These are phyloP conservation scores for Amorpha juglandis DNA, from an alignment of 2,888 invertebrate species.

Conservation along the genomic window DNA sequence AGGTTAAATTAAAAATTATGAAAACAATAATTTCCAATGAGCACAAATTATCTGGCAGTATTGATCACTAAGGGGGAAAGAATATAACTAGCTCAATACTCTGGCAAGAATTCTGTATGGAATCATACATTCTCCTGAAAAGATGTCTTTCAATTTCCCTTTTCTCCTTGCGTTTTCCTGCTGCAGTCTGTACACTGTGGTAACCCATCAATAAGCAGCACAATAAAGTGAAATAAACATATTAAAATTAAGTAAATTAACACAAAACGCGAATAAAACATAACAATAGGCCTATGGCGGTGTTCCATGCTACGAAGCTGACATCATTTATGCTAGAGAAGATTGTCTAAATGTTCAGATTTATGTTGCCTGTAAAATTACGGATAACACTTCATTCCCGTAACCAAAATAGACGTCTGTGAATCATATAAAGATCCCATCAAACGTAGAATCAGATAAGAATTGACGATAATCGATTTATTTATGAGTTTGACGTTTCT, in stretches of 20 bases:
- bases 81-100: conserved; percentile 76
- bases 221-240: conserved; percentile 82
- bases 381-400: conserved; percentile 52
- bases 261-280: conserved; percentile 76
- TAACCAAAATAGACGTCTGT: conserved; percentile 58
- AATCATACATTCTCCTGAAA: conserved; percentile 93
- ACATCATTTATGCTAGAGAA: conserved; percentile 62
- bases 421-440: conserved; percentile 59
- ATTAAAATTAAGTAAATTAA: conserved; percentile 79
- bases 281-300: conserved; percentile 74
- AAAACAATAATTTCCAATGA: conserved; percentile 28
- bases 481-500: conserved; percentile 83
- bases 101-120: conserved; percentile 75
- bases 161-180: conserved; percentile 91
- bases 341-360: conserved; percentile 48
- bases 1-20: conserved; percentile 20
- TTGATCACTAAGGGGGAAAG: conserved; percentile 58
- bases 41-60: conserved; percentile 44
- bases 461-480: conserved; percentile 83
- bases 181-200: conserved; percentile 90
- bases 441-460: conserved; percentile 75
- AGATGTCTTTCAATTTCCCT: conserved; percentile 94
- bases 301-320: conserved; percentile 69
- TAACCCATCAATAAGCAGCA: conserved; percentile 87
- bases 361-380: conserved; percentile 36